These are phyloP conservation scores for Dicaeum eximium DNA, from an alignment of 2,113 vertebrate species.

Conservation along the genomic window DNA sequence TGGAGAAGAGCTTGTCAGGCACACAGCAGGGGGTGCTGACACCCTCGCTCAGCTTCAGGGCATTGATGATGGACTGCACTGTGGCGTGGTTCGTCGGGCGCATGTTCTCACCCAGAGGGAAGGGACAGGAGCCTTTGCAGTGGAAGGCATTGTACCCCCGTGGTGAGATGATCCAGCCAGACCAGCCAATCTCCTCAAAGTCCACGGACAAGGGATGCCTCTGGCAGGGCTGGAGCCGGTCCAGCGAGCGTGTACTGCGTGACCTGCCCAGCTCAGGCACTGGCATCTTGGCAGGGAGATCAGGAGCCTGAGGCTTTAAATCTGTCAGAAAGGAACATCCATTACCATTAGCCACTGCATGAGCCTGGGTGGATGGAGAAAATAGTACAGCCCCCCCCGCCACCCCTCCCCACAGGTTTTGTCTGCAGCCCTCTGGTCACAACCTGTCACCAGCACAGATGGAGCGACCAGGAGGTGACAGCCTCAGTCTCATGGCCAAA, in stretches of 20 bases:
- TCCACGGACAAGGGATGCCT: slow-evolving; percentile 78
- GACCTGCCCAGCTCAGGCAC: background rate
- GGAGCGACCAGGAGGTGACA: background rate
- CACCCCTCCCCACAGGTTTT: background rate
- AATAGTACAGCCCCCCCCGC: rapidly evolving
- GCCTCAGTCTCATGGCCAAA: background rate
- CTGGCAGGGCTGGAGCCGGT: slow-evolving; percentile 64
- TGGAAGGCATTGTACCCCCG: slow-evolving; percentile 83
- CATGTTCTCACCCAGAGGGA: slow-evolving; percentile 77
- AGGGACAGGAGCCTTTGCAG: slow-evolving; percentile 82
- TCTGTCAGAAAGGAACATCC: background rate
- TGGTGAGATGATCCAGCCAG: slow-evolving; percentile 84
- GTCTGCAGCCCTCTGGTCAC: background rate
- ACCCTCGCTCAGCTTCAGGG: slow-evolving; percentile 72
- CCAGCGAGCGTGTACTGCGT: background rate
- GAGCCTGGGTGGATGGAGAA: background rate
- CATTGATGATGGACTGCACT: slow-evolving; percentile 82
- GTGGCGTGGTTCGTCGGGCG: slow-evolving; percentile 84
- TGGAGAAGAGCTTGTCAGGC: slow-evolving; percentile 78
- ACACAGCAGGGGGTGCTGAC: slow-evolving; percentile 82
- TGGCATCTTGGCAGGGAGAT: background rate
- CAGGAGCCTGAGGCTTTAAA: background rate
- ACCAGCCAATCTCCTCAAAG: slow-evolving; percentile 86
- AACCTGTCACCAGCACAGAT: background rate
- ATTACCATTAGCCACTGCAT: rapidly evolving